These are phyloP conservation scores for Meliscaeva auricollis DNA, from an alignment of 2,888 invertebrate genomes.

Conservation along the genomic window DNA sequence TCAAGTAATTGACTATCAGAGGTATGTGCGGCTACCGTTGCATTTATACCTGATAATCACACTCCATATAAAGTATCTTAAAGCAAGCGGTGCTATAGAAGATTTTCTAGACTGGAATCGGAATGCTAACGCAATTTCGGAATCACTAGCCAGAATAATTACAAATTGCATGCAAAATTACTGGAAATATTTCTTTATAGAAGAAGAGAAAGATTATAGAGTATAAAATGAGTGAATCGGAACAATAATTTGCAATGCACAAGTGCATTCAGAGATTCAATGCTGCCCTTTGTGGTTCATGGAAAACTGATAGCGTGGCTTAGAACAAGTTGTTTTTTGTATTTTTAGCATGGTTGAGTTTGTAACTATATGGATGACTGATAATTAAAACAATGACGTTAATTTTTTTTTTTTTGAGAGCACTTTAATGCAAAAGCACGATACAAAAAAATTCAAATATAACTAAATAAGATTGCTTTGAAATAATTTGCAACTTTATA, in stretches of 20 bases:
- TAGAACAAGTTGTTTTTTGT: background rate
- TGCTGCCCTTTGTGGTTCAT: conserved; percentile 61
- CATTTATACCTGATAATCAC: conserved; percentile 26
- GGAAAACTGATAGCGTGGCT: conserved; percentile 47
- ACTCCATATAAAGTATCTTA: background rate
- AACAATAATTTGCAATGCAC: conserved; percentile 26
- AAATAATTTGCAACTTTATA: no score
- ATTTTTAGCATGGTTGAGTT: background rate
- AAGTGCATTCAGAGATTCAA: conserved; percentile 37
- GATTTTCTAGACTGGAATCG: conserved; percentile 40
- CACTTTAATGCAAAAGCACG: no score
- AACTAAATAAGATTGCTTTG: no score
- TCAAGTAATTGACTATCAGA: conserved; percentile 50
- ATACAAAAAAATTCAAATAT: no score
- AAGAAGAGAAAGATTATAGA: conserved; percentile 7
- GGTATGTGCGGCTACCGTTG: conserved; percentile 44
- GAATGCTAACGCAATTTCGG: conserved; percentile 41
- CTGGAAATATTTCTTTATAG: background rate
- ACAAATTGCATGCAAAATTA: conserved; percentile 45
- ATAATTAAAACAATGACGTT: no score
- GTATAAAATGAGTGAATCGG: conserved; percentile 40
- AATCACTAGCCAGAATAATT: conserved; percentile 68
- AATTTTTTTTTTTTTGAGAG: no score
- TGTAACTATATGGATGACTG: no score
- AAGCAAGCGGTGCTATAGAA: conserved; percentile 1